Percentiles rank a stretch among this genome's conserved stretches.
These are phyloP conservation scores for Planococcus citri DNA, from an alignment of 1,140 invertebrate genomes.

Conservation along the genomic window DNA sequence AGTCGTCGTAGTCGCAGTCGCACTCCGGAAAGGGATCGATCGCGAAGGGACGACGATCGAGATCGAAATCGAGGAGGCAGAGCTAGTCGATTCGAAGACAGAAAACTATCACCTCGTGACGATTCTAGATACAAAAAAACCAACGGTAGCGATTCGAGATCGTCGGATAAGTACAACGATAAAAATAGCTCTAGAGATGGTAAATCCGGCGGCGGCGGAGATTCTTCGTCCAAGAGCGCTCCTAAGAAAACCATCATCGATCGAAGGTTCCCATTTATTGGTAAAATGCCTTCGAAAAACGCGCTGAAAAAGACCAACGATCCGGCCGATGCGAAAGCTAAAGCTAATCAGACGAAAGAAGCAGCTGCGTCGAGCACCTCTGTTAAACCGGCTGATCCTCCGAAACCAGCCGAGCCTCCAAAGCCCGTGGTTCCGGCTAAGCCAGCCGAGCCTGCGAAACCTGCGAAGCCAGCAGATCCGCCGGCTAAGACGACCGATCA, in stretches of 20 bases:
- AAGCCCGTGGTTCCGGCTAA: background rate
- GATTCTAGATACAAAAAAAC: background rate
- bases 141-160: background rate
- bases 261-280: background rate
- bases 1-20: no score
- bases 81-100: background rate
- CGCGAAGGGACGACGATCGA: background rate
- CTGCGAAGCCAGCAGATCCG: background rate
- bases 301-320: background rate
- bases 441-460: background rate
- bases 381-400: background rate
- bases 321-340: background rate
- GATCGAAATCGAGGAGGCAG: background rate
- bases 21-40: background rate
- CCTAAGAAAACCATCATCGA: no score
- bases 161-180: background rate
- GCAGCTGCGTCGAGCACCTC: no score
- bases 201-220: no score
- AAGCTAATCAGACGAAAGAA: background rate
- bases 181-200: no score
- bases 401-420: background rate
- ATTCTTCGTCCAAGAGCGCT: no score
- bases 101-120: background rate
- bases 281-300: background rate
- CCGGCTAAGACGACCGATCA: background rate